Percentiles rank a stretch among this genome's conserved stretches.
Conservation (phyloP, 37 sponge, comb jelly and placozoan species). For the Spongilla lacustris region DNA sequence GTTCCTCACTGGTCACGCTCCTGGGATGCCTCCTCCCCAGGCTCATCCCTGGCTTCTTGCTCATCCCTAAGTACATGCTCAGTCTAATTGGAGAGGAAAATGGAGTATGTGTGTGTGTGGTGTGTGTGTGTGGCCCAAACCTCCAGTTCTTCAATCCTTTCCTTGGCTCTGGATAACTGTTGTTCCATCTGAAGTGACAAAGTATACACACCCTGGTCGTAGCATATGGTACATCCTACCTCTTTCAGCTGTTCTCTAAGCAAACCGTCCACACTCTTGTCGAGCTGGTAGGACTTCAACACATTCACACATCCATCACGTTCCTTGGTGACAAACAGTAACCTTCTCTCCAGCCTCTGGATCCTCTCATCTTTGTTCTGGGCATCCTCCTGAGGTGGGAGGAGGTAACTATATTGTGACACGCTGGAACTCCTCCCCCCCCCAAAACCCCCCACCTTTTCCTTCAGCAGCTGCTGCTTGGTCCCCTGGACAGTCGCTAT, state of each 20-base stretch:
- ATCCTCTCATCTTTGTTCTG: constrained; percentile 47
- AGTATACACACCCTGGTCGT: background rate
- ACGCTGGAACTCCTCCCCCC: too few relatives aligned
- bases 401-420: too few relatives aligned
- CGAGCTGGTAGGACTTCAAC: constrained; percentile 70
- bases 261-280: constrained; percentile 62
- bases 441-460: background rate
- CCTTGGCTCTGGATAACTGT: constrained; percentile 40
- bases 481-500: background rate
- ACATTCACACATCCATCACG: constrained; percentile 82
- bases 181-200: constrained; percentile 18
- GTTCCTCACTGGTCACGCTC: background rate
- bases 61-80: background rate
- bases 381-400: constrained; percentile 1
- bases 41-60: background rate
- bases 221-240: constrained; percentile 19
- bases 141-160: constrained; percentile 52
- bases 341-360: constrained; percentile 66
- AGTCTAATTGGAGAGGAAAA: background rate
- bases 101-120: background rate
- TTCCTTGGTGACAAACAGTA: constrained; percentile 78
- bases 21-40: background rate
- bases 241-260: constrained; percentile 54
- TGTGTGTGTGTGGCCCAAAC: constrained; percentile 5
- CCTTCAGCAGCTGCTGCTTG: constrained; percentile 14